Conservation (phyloP, 1,140 invertebrate genomes). For the Eumaeus atala region DNA sequence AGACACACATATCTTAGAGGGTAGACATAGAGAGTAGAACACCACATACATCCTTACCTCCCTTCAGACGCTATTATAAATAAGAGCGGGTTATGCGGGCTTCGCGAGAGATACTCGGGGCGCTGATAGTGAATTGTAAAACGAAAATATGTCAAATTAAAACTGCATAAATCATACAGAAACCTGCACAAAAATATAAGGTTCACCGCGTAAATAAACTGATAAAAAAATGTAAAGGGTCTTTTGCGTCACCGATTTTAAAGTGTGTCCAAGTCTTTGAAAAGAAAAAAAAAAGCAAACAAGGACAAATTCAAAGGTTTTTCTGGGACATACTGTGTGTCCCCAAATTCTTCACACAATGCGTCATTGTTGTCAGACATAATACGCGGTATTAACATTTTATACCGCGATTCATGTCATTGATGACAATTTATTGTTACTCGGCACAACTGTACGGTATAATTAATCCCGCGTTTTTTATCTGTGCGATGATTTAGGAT, state of each 20-base stretch:
- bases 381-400: constrained; percentile 70
- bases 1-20: too few species aligned
- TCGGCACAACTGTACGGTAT: constrained; percentile 46
- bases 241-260: constrained; percentile 25
- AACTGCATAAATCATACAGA: constrained; percentile 4
- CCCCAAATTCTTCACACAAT: constrained; percentile 58
- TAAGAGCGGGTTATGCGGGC: too few species aligned
- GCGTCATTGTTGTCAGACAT: constrained; percentile 65
- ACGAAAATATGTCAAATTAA: background rate
- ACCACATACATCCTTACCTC: too few species aligned
- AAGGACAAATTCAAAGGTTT: constrained; percentile 44
- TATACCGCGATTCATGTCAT: constrained; percentile 64
- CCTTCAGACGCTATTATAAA: too few species aligned
- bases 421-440: constrained; percentile 70
- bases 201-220: constrained; percentile 2
- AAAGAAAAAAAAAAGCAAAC: constrained; percentile 44
- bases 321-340: constrained; percentile 37
- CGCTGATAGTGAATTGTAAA: too few species aligned
- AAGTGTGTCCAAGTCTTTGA: constrained; percentile 24
- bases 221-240: constrained; percentile 5
- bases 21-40: too few species aligned
- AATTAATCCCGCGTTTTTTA: constrained; percentile 69
- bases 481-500: constrained; percentile 49
- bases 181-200: background rate
- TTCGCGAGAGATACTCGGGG: too few species aligned